Base-by-base conservation (phyloP, 2,797 vertebrate genomes). In the Cygnus olor region DNA sequence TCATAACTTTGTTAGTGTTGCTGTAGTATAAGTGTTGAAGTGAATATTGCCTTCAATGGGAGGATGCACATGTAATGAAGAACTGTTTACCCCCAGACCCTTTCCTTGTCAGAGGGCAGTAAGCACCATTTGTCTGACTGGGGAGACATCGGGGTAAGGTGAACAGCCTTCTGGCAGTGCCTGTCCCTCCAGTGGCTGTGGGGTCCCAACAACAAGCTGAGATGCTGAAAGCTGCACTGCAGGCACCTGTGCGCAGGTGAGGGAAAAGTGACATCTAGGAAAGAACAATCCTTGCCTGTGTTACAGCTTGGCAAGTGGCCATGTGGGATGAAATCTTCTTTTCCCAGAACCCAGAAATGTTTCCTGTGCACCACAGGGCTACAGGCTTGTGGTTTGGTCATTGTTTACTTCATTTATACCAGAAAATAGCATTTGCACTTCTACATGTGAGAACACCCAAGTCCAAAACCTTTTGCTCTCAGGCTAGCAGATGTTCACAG, bases 121-220 rank as follows among this genome's bases (percentile, higher is more conserved):
- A 5, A 17, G 1, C 61, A 16, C 22, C 10, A 0, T 51, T 69
- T 7, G 3, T 6, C 27, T 14, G 8, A 2, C 3, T 6, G 1
- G 56, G 51, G 21, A 76, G 28, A 21, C 25, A 25, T 5, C 3
- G 3, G 63, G 47, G 28, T 6, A 42, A 4, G 54, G 51, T 12
- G n/a, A 36, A 18, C 12, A 3, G 70, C 18, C 54, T 11, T 15
- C 27, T 44, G 34, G 28, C 34, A 56, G 6, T 15, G 51, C 58
- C 80, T 24, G 63, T 30, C 32, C 32, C 72, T 61, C 3, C 0
- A 5, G 56, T 2, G 32, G 9, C 15, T 22, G 14, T n/a, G 21
- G 57, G 32, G 20, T 28, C 32, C 57, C 36, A 36, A 45, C 17
- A 53, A 2, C 2, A 25, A 13, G 0, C 45, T 19, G 73, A 51